phyloP scores from a whole-genome alignment of 2,113 vertebrate species.

The Perca fluviatilis region DNA sequence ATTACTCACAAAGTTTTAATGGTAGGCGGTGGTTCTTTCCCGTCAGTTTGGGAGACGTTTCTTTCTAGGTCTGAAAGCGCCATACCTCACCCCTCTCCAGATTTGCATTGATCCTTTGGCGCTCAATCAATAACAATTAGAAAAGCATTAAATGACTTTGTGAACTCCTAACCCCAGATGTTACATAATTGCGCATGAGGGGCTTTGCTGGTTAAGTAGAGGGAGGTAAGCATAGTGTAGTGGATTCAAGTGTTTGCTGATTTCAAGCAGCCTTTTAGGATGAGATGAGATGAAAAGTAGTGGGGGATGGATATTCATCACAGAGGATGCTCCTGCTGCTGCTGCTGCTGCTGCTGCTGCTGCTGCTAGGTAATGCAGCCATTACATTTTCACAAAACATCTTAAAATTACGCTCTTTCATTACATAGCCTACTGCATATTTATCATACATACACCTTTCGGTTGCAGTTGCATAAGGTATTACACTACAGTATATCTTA shows the following conservation, averaged over 20 bases:
- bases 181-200: slow-evolving; percentile 59
- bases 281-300: slow-evolving; percentile 15
- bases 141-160: slow-evolving; percentile 80
- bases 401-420: slow-evolving; percentile 19
- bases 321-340: slow-evolving; percentile 4
- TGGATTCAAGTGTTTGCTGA: slow-evolving; percentile 67
- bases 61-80: slow-evolving; percentile 6
- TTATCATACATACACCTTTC: not conserved
- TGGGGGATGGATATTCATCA: slow-evolving; percentile 19
- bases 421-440: not conserved
- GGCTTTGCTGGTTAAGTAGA: slow-evolving; percentile 50
- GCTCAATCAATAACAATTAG: slow-evolving; percentile 83
- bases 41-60: not conserved
- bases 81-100: slow-evolving; percentile 32
- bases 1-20: not conserved
- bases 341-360: not conserved
- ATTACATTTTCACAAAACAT: slow-evolving; percentile 18
- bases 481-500: not conserved
- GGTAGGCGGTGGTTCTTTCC: not conserved
- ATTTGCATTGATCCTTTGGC: slow-evolving; percentile 71
- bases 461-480: not conserved
- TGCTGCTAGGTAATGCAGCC: slow-evolving; percentile 12
- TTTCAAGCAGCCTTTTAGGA: slow-evolving; percentile 64
- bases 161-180: slow-evolving; percentile 74
- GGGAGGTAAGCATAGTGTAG: slow-evolving; percentile 27